phyloP scores from a whole-genome alignment of 2,888 invertebrate species.

The Cataglyphis livida region DNA sequence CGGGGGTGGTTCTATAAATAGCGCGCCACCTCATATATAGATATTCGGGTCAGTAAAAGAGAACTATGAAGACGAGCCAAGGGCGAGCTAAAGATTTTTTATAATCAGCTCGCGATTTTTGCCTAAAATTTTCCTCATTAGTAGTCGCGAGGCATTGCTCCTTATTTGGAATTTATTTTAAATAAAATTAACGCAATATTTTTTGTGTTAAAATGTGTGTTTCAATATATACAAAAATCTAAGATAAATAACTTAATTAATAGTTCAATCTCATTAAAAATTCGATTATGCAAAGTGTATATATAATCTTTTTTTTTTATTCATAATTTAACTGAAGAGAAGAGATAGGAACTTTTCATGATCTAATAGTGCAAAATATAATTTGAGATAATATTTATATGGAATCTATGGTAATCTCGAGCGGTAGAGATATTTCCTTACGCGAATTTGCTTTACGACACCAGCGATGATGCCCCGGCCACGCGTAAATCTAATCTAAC shows the following conservation, averaged over 20 bases:
- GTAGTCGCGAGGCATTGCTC: not conserved
- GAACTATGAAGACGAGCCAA: slow-evolving; percentile 75
- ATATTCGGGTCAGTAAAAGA: slow-evolving; percentile 80
- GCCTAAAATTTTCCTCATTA: not conserved
- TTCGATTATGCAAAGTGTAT: not conserved
- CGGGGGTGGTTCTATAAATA: slow-evolving; percentile 82
- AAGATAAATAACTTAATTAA: not conserved
- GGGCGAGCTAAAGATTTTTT: slow-evolving; percentile 72
- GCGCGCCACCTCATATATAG: slow-evolving; percentile 74
- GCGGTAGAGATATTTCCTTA: not conserved
- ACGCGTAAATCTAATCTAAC: not conserved
- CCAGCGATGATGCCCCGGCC: not conserved
- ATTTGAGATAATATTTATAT: not conserved
- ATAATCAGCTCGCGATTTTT: slow-evolving; percentile 49
- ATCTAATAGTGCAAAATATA: not conserved
- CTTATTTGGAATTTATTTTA: not conserved
- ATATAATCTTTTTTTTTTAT: not conserved
- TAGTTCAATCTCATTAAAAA: not conserved
- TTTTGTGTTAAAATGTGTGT: not conserved
- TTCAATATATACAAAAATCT: not conserved
- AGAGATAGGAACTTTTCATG: not conserved
- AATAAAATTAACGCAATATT: not conserved
- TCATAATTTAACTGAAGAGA: not conserved
- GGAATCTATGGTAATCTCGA: not conserved
- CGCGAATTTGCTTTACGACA: slow-evolving; percentile 17